These are phyloP conservation scores for Darevskia nairensis DNA, from an alignment of 2,797 vertebrate genomes.

Conservation along the genomic window DNA sequence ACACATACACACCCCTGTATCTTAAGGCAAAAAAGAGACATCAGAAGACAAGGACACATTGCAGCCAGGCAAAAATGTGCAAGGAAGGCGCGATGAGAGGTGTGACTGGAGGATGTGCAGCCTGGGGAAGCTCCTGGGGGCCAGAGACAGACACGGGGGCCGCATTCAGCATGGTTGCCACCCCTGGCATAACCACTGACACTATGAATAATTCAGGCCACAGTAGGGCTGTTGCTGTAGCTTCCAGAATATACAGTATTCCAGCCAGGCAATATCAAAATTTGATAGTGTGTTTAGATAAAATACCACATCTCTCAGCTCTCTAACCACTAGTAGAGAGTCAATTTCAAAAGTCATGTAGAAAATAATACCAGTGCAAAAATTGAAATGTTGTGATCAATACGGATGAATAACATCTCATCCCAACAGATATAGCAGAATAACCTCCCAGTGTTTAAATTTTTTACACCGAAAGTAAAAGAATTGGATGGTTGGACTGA, in stretches of 20 bases:
- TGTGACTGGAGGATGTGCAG: no score
- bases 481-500: slow-evolving; percentile 42
- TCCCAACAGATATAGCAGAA: slow-evolving; percentile 19
- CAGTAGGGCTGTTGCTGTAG: not conserved
- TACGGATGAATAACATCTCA: slow-evolving; percentile 55
- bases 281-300: slow-evolving; percentile 35
- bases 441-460: slow-evolving; percentile 24
- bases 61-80: no score
- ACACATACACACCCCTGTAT: no score
- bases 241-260: slow-evolving; percentile 8
- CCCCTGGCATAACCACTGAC: not conserved
- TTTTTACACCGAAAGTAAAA: slow-evolving; percentile 37
- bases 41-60: no score
- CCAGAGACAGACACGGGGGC: no score
- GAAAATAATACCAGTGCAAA: slow-evolving; percentile 44
- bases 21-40: no score
- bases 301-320: slow-evolving; percentile 45
- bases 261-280: slow-evolving; percentile 20
- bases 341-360: slow-evolving; percentile 40
- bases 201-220: not conserved
- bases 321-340: slow-evolving; percentile 36
- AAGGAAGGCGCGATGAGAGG: no score
- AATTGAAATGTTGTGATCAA: slow-evolving; percentile 56
- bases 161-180: no score
- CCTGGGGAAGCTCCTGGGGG: no score